A percentile compares a stretch with the other conserved stretches of the same genome.
Conservation (phyloP, 2,888 invertebrate species). For the Camptogramma bilineatum region DNA sequence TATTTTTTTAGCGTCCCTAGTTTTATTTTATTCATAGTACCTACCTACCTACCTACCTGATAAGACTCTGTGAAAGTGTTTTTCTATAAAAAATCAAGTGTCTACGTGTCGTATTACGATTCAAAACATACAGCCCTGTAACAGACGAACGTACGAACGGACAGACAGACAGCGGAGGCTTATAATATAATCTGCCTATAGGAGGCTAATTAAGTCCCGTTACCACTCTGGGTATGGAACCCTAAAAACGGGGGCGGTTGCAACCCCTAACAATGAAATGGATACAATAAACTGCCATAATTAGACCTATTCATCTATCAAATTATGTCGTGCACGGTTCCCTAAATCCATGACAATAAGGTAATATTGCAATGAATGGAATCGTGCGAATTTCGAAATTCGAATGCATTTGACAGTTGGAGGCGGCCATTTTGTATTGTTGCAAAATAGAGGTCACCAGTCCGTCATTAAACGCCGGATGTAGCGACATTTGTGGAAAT, state of each 20-base stretch:
- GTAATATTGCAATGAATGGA: constrained; percentile 52
- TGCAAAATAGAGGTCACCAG: constrained; percentile 62
- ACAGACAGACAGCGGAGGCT: too few relatives aligned
- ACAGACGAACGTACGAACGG: too few relatives aligned
- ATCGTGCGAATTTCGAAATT: constrained; percentile 62
- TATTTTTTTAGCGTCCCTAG: too few relatives aligned
- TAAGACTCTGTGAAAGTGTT: too few relatives aligned
- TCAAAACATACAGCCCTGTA: too few relatives aligned
- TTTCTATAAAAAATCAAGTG: too few relatives aligned
- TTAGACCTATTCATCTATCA: constrained; percentile 80
- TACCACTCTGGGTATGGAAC: too few relatives aligned
- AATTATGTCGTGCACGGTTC: constrained; percentile 67
- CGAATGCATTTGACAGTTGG: constrained; percentile 70
- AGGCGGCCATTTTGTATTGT: constrained; percentile 70
- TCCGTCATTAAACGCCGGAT: constrained; percentile 43
- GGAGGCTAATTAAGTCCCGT: too few relatives aligned
- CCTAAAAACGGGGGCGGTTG: constrained; percentile 56
- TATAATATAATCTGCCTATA: too few relatives aligned
- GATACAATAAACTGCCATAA: constrained; percentile 81
- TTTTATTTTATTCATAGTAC: too few relatives aligned
- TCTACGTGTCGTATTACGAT: too few relatives aligned
- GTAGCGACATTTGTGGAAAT: constrained; percentile 46
- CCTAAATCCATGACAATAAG: constrained; percentile 62
- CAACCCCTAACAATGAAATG: constrained; percentile 68
- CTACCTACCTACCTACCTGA: too few relatives aligned